Evolutionary conservation across 2,888 invertebrate genomes (phyloP).

Genomic region (Pseudanteris insignis): DNA sequence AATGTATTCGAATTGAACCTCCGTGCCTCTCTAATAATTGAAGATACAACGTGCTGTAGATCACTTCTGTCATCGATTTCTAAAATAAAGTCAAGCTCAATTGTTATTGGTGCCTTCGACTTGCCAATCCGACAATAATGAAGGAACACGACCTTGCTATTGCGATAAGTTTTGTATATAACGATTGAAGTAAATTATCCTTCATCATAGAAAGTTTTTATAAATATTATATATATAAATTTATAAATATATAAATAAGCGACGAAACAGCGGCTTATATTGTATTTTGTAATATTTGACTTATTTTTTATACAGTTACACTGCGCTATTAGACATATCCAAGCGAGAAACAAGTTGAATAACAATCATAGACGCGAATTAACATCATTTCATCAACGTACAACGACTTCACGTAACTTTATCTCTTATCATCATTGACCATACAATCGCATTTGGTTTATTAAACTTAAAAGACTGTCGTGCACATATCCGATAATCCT

Average conservation of each 20-base stretch:
- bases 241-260: conserved; percentile 37
- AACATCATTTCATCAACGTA: too few species aligned
- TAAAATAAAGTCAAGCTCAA: conserved; percentile 57
- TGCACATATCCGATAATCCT: too few species aligned
- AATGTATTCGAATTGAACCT: conserved; percentile 53
- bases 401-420: too few species aligned
- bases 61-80: conserved; percentile 37
- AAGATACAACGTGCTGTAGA: conserved; percentile 34
- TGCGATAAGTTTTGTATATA: conserved; percentile 57
- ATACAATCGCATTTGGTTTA: too few species aligned
- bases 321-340: conserved; percentile 39
- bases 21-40: conserved; percentile 57
- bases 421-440: too few species aligned
- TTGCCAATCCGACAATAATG: conserved; percentile 61
- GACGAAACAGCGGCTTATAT: conserved; percentile 50
- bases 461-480: too few species aligned
- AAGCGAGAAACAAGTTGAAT: conserved; percentile 10
- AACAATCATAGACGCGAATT: too few species aligned
- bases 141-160: conserved; percentile 60
- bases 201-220: conserved; percentile 47
- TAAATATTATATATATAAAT: conserved; percentile 36
- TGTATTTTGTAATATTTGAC: conserved; percentile 53
- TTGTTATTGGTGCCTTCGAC: conserved; percentile 63
- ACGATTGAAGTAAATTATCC: conserved; percentile 47
- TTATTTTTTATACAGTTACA: conserved; percentile 23